phyloP scores from a whole-genome alignment of 2,797 vertebrate genomes.

The Pseudomugil tenellus region DNA sequence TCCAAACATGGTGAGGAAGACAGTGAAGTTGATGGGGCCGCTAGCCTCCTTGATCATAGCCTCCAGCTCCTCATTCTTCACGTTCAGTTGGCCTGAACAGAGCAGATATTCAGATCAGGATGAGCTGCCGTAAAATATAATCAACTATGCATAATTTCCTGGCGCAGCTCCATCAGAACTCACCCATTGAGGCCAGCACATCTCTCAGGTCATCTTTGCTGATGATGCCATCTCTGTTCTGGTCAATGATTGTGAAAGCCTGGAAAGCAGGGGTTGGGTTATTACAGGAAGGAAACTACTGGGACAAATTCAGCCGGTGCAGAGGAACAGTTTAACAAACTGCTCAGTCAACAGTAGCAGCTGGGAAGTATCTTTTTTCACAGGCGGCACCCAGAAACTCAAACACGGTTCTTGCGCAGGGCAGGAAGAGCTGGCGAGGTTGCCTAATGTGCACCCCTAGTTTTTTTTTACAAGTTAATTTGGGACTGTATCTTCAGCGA shows the following conservation, averaged over 20 bases:
- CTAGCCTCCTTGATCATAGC: slow-evolving; percentile 95
- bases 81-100: slow-evolving; percentile 85
- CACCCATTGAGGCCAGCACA: slow-evolving; percentile 90
- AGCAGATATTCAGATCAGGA: not conserved
- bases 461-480: slow-evolving; percentile 64
- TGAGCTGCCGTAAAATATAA: not conserved
- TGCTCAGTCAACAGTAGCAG: slow-evolving; percentile 30
- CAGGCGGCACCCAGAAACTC: not conserved
- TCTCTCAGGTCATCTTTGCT: slow-evolving; percentile 93
- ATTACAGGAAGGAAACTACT: not conserved
- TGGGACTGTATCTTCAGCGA: slow-evolving; percentile 52
- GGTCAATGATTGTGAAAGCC: slow-evolving; percentile 96
- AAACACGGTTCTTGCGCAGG: not conserved
- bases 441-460: not conserved
- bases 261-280: slow-evolving; percentile 28
- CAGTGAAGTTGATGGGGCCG: slow-evolving; percentile 95
- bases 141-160: rapidly evolving
- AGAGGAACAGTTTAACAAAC: not conserved
- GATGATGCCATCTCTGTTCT: slow-evolving; percentile 96
- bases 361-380: slow-evolving; percentile 18
- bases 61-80: slow-evolving; percentile 93
- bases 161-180: not conserved
- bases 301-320: not conserved
- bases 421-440: not conserved
- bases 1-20: slow-evolving; percentile 96